These are phyloP conservation scores for Istiophorus platypterus DNA, from an alignment of 2,113 vertebrate genomes.

Conservation along the genomic window DNA sequence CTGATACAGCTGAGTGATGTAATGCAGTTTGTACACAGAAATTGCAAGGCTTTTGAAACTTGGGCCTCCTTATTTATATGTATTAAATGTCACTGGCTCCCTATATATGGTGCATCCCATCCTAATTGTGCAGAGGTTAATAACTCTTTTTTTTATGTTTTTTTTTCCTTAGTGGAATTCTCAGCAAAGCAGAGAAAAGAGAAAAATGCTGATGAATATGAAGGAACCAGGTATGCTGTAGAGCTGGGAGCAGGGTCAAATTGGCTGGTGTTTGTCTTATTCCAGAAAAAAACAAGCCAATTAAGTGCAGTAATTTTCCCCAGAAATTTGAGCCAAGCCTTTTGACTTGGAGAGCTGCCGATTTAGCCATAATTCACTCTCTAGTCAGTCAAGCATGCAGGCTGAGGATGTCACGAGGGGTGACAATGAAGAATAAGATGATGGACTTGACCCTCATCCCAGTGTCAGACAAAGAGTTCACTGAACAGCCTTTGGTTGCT, in stretches of 20 bases:
- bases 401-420: not conserved
- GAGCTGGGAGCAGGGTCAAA: too few species aligned
- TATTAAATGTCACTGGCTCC: constrained; percentile 48
- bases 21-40: constrained; percentile 28
- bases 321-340: constrained; percentile 41
- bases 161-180: constrained; percentile 14
- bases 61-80: constrained; percentile 31
- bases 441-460: constrained; percentile 29
- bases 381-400: not conserved
- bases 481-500: constrained; percentile 1
- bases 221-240: not conserved
- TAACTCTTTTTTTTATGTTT: constrained; percentile 23
- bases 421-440: not conserved
- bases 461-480: not conserved
- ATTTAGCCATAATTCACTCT: constrained; percentile 32
- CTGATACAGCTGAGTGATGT: constrained; percentile 62
- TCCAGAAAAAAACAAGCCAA: constrained; percentile 37
- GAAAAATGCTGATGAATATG: constrained; percentile 22
- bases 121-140: constrained; percentile 30
- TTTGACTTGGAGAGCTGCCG: constrained; percentile 48
- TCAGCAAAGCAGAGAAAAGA: not conserved
- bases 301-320: constrained; percentile 34
- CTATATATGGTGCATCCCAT: constrained; percentile 15
- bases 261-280: constrained; percentile 28
- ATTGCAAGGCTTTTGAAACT: constrained; percentile 49